phyloP scores from a whole-genome alignment of 1,140 invertebrate species.

The Brachionus manjavacas region DNA sequence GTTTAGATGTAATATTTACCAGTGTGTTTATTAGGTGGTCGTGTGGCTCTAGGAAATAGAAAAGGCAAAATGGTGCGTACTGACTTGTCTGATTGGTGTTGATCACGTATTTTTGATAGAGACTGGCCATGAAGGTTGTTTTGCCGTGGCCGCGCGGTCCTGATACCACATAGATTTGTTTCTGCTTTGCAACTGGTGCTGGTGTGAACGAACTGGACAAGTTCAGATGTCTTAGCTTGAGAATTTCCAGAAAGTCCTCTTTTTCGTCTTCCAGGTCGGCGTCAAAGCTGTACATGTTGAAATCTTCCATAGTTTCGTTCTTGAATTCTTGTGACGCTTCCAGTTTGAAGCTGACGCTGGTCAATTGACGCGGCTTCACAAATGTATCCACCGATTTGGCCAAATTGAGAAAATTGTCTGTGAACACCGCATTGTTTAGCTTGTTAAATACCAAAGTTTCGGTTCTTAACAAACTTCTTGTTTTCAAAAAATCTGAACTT shows the following conservation, averaged over 20 bases:
- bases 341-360: background rate
- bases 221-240: conserved; percentile 17
- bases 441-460: background rate
- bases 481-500: background rate
- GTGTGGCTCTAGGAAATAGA: conserved; percentile 24
- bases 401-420: background rate
- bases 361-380: background rate
- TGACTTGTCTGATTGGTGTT: background rate
- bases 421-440: background rate
- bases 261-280: background rate
- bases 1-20: conserved; percentile 19
- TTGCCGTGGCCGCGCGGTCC: background rate
- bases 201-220: background rate
- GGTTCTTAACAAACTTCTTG: background rate
- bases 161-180: background rate
- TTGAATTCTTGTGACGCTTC: background rate
- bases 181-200: background rate
- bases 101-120: conserved; percentile 11
- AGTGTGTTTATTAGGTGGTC: background rate
- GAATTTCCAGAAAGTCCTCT: conserved; percentile 25
- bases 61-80: background rate
- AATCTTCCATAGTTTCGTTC: background rate
- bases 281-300: conserved; percentile 4
- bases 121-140: conserved; percentile 28
- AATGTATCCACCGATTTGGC: background rate